A percentile compares a stretch with the other conserved stretches of the same genome.
Conservation (phyloP, 2,113 vertebrate genomes). For the Desmodus rotundus region DNA sequence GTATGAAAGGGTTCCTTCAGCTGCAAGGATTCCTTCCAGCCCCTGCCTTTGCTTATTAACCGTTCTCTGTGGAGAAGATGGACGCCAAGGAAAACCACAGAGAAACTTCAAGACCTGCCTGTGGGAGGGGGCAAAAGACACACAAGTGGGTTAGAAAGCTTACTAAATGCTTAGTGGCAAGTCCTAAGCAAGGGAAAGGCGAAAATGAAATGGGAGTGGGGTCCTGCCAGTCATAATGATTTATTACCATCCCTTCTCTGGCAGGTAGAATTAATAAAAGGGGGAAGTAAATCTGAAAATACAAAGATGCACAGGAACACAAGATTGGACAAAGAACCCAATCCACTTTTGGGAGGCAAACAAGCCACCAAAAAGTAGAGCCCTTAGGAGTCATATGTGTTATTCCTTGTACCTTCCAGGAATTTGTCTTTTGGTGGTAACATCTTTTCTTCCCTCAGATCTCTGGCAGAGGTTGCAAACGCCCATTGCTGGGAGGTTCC, state of each 20-base stretch:
- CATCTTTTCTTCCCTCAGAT: neutral
- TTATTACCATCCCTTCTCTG: neutral
- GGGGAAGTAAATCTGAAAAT: neutral
- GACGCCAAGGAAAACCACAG: constrained; percentile 5
- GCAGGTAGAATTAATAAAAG: neutral
- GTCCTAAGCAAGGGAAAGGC: neutral
- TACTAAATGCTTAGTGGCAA: neutral
- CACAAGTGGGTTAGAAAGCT: neutral
- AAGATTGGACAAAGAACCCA: constrained; percentile 1
- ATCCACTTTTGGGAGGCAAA: neutral
- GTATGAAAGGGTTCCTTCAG: constrained; percentile 6
- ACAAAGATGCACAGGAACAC: neutral
- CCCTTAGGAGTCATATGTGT: neutral
- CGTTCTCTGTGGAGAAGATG: constrained; percentile 32
- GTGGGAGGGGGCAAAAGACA: neutral
- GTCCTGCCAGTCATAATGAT: neutral
- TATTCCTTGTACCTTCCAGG: neutral
- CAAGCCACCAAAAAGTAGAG: neutral
- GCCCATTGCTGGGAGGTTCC: neutral
- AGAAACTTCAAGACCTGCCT: neutral
- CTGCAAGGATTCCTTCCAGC: constrained; percentile 36
- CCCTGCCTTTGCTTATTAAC: constrained; percentile 55
- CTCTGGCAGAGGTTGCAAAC: neutral
- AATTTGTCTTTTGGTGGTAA: neutral
- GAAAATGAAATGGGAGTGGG: neutral